phyloP scores from a whole-genome alignment of 2,113 vertebrate genomes.

The Etheostoma cragini region DNA sequence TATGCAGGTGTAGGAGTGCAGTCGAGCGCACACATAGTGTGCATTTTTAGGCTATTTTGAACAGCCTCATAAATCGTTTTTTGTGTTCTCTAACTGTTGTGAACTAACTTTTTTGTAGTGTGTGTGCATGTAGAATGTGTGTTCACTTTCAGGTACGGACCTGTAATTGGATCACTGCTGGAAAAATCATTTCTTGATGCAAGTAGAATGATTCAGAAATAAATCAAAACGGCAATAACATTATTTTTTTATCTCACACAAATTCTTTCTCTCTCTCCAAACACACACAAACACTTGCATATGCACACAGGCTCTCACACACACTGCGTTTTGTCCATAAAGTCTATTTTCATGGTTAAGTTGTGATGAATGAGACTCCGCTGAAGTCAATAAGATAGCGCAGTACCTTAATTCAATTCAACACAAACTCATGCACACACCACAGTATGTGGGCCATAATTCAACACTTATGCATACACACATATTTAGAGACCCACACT shows the following conservation, averaged over 20 bases:
- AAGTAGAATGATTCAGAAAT: conserved; percentile 50
- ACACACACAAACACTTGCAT: conserved; percentile 21
- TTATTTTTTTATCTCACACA: conserved; percentile 12
- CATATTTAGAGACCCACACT: conserved; percentile 52
- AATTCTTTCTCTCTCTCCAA: conserved; percentile 11
- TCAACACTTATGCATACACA: conserved; percentile 65
- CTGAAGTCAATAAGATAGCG: conserved; percentile 79
- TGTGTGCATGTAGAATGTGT: neutral
- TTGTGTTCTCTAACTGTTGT: conserved; percentile 7
- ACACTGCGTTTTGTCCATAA: conserved; percentile 67
- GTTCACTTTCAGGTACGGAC: conserved; percentile 8
- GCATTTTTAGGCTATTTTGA: conserved; percentile 4
- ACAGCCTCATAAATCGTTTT: conserved; percentile 34
- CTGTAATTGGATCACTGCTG: conserved; percentile 34
- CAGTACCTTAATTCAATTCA: conserved; percentile 76
- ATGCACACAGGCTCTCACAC: conserved; percentile 18
- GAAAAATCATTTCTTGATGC: conserved; percentile 48
- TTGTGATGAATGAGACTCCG: conserved; percentile 77
- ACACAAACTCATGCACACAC: conserved; percentile 32
- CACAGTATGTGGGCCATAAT: conserved; percentile 47
- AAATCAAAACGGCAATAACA: conserved; percentile 44
- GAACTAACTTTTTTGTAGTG: conserved; percentile 16
- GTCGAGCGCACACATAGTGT: neutral
- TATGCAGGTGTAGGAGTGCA: conserved; percentile 17
- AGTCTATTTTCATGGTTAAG: conserved; percentile 78